These are phyloP conservation scores for Rhynchopsitta pachyrhyncha DNA, from an alignment of 2,113 vertebrate genomes.

Conservation along the genomic window DNA sequence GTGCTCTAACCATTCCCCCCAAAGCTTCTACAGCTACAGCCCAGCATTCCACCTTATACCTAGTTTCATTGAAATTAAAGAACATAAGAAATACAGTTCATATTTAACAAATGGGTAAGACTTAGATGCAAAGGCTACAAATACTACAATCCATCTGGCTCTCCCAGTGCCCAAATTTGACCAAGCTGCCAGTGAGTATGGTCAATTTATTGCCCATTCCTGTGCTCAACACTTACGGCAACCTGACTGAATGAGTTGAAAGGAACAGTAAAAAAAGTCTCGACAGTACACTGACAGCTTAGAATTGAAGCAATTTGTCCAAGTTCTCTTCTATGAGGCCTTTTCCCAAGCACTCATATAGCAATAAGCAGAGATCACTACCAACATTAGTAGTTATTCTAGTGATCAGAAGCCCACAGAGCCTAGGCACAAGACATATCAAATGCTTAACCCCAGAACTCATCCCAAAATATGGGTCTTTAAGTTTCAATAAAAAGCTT, in stretches of 20 bases:
- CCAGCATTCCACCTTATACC: not conserved
- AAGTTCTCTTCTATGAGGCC: not conserved
- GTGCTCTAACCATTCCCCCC: not conserved
- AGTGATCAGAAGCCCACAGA: not conserved
- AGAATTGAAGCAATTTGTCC: not conserved
- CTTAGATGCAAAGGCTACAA: not conserved
- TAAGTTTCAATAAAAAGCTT: not conserved
- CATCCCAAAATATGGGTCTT: not conserved
- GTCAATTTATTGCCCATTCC: not conserved
- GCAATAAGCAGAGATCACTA: not conserved
- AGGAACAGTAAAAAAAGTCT: not conserved
- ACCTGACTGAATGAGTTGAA: not conserved
- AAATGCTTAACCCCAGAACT: not conserved
- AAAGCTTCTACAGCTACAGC: not conserved
- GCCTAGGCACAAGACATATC: not conserved
- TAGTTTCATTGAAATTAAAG: not conserved
- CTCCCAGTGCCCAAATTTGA: not conserved
- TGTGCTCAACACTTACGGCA: not conserved
- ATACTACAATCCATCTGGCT: not conserved
- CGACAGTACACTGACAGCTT: not conserved
- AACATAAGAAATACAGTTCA: not conserved
- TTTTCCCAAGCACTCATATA: not conserved
- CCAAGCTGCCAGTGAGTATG: not conserved
- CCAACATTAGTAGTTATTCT: not conserved
- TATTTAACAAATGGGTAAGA: not conserved